Base-by-base conservation (phyloP, 2,113 vertebrate genomes). In the Fregetta grallaria region DNA sequence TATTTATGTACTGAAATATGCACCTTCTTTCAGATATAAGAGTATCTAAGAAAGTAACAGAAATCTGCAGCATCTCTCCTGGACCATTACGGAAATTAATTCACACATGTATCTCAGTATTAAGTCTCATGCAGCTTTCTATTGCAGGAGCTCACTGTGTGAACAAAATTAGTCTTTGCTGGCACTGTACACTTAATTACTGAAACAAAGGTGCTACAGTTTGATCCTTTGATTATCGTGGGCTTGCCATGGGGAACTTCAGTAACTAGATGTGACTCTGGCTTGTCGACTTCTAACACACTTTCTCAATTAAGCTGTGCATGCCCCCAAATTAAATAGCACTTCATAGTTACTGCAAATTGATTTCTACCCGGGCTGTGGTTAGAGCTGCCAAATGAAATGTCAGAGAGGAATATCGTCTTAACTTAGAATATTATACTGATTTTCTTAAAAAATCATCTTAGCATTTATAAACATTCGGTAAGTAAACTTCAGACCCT, bases 381-480 rank as follows among this genome's bases (percentile, higher is more conserved):
- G 91, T 83, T 83, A 81, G 92, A 86, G 95, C 36, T 97, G 95
- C 59, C 96, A 86, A 82, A 50, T 93, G 38, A 95, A 96, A 68
- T 75, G 89, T 62, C 79, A 89, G 58, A 40, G 94, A 95, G 85
- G 72, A 96, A 94, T 63, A 4, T 81, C 70, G 95, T 97, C 68
- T 96, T 84, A 83, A 66, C 73, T 71, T 90, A 93, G 76, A 96
- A 90, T 67, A 94, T 73, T 67, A 47, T 82, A 50, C 34, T 92
- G 84, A 94, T 96, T 86, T 96, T 65, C n/a, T 85, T 88, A 36
- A 96, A 92, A 90, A 94, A 50, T 27, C 6, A 12, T 56, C 80
- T 90, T 86, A 91, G 76, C 65, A 61, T 88, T 92, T 56, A 91
- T 89, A 96, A 94, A 97, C 84, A 92, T 92, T 92, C 91, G 81